These are phyloP conservation scores for Hemibagrus wyckioides DNA, from an alignment of 2,113 vertebrate species.

Conservation along the genomic window DNA sequence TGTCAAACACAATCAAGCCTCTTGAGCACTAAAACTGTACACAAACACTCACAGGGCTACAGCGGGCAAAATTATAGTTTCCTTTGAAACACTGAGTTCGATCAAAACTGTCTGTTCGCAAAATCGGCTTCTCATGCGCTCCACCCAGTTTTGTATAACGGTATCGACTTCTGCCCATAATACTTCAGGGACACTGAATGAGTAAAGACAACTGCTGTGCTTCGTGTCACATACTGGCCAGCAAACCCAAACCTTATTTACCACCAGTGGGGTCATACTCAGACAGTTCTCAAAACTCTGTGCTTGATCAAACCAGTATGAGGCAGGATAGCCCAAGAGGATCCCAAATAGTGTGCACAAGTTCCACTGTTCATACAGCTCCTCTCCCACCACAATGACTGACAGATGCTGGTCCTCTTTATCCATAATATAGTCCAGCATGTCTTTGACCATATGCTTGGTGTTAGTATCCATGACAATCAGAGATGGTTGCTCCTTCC, in stretches of 20 bases:
- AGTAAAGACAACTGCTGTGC: slow-evolving; percentile 76
- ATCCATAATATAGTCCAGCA: slow-evolving; percentile 69
- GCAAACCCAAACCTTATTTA: slow-evolving; percentile 72
- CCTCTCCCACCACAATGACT: slow-evolving; percentile 53
- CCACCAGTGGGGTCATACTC: slow-evolving; percentile 79
- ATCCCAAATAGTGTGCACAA: slow-evolving; percentile 86
- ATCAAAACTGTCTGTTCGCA: slow-evolving; percentile 76
- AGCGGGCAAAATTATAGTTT: slow-evolving; percentile 75
- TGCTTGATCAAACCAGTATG: slow-evolving; percentile 79
- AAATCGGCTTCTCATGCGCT: slow-evolving; percentile 72
- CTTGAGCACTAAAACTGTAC: neutral
- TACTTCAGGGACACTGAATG: slow-evolving; percentile 86
- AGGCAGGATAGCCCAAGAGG: slow-evolving; percentile 84
- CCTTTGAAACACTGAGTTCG: slow-evolving; percentile 75
- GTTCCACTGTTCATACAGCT: slow-evolving; percentile 76
- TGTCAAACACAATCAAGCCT: neutral
- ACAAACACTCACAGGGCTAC: slow-evolving; percentile 78
- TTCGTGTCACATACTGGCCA: slow-evolving; percentile 64
- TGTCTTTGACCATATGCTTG: slow-evolving; percentile 55
- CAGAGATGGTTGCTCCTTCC: slow-evolving; percentile 67
- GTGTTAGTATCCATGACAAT: slow-evolving; percentile 54
- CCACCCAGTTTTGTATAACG: slow-evolving; percentile 73
- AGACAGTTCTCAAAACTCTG: slow-evolving; percentile 81
- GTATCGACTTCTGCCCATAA: slow-evolving; percentile 66
- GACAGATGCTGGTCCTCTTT: slow-evolving; percentile 55